These are phyloP conservation scores for Smithornis capensis DNA, from an alignment of 2,113 vertebrate genomes.

Conservation along the genomic window DNA sequence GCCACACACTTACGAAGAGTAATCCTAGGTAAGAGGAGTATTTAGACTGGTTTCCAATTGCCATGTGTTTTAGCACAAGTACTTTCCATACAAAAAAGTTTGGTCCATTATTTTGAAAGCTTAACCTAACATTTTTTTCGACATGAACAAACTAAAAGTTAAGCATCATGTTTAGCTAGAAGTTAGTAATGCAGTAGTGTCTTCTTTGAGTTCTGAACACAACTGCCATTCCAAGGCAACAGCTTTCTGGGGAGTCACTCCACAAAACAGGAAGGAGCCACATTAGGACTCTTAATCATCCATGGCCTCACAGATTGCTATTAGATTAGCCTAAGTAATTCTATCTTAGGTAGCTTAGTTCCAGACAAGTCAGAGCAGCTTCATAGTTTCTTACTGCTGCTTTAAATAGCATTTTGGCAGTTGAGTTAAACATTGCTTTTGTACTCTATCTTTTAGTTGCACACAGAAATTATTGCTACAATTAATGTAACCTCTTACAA, in stretches of 20 bases:
- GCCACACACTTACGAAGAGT: background rate
- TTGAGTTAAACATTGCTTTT: background rate
- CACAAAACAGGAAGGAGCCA: background rate
- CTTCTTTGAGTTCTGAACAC: background rate
- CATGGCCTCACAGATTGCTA: background rate
- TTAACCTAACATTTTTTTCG: background rate
- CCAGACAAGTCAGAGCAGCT: background rate
- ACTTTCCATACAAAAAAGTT: background rate
- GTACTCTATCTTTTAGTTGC: background rate
- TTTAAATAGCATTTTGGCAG: background rate
- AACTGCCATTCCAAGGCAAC: background rate
- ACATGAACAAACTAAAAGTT: background rate
- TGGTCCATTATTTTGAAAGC: background rate
- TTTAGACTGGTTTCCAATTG: background rate
- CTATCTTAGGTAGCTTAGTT: background rate
- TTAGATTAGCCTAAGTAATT: background rate
- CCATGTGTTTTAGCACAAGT: background rate
- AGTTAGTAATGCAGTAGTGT: background rate
- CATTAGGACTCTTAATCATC: background rate
- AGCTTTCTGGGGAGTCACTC: background rate
- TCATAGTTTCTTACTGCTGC: background rate
- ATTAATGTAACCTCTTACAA: background rate
- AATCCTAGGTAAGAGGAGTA: background rate
- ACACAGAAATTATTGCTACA: background rate
- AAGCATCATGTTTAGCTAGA: background rate